Conservation (phyloP, 2,888 invertebrate species). For the Drosophila barbarae region DNA sequence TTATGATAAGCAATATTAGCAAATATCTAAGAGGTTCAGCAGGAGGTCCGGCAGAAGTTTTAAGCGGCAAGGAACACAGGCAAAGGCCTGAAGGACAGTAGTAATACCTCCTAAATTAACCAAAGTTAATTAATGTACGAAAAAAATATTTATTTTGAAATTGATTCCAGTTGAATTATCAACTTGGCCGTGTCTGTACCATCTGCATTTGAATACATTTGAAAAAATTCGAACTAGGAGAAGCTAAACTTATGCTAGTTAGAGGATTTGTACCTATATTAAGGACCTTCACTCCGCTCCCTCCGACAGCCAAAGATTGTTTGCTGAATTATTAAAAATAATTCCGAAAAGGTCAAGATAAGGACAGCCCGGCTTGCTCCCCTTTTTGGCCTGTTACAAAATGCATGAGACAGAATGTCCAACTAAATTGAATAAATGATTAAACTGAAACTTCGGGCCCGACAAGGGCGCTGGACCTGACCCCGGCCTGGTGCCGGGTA, state of each 20-base stretch:
- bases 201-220: too few species aligned
- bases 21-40: conserved; percentile 48
- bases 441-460: conserved; percentile 55
- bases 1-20: conserved; percentile 65
- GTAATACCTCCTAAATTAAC: not conserved
- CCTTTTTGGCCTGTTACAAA: conserved; percentile 51
- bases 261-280: not conserved
- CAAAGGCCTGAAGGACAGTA: not conserved
- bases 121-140: not conserved
- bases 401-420: conserved; percentile 68
- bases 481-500: conserved; percentile 19
- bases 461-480: conserved; percentile 17
- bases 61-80: not conserved
- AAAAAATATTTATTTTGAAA: not conserved
- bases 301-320: conserved; percentile 15
- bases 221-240: not conserved
- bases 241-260: not conserved
- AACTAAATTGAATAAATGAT: conserved; percentile 72
- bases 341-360: conserved; percentile 57
- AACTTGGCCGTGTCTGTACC: not conserved
- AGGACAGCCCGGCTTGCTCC: conserved; percentile 36
- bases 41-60: conserved; percentile 18
- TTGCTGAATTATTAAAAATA: conserved; percentile 63
- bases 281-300: not conserved
- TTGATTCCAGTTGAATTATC: not conserved